phyloP scores from a whole-genome alignment of 2,888 invertebrate species.

The Lasioglossum marginatum region DNA sequence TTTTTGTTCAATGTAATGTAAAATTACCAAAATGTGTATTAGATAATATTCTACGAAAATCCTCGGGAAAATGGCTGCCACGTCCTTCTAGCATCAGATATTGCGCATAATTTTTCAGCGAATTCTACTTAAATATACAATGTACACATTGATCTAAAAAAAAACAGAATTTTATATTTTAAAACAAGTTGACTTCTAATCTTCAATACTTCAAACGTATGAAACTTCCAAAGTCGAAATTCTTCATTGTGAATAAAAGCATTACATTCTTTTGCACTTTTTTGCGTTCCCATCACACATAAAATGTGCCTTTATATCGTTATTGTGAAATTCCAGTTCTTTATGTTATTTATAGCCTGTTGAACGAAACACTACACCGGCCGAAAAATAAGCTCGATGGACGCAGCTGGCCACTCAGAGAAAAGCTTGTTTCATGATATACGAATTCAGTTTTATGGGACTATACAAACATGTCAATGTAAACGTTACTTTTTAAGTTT shows the following conservation, averaged over 20 bases:
- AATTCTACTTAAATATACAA: too few relatives aligned
- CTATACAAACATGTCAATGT: neutral
- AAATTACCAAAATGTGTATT: too few relatives aligned
- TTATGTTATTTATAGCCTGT: slow-evolving; percentile 1
- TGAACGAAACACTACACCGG: neutral
- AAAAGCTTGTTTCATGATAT: neutral
- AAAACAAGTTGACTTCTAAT: too few relatives aligned
- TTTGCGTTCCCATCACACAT: neutral
- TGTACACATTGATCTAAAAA: too few relatives aligned
- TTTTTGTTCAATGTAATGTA: too few relatives aligned
- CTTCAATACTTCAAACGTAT: too few relatives aligned
- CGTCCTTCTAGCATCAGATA: too few relatives aligned
- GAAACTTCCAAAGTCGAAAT: neutral
- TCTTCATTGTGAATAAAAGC: neutral
- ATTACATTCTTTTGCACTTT: neutral
- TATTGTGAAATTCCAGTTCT: neutral
- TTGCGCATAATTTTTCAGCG: too few relatives aligned
- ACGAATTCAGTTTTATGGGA: neutral
- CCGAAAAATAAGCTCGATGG: neutral
- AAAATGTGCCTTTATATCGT: neutral
- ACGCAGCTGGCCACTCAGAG: neutral
- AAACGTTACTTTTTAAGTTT: neutral
- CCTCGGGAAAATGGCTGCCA: too few relatives aligned
- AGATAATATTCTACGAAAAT: neutral
- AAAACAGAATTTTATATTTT: too few relatives aligned